A percentile compares a stretch with the other conserved stretches of the same genome.
These are phyloP conservation scores for Scolopax bukidnonensis DNA, from an alignment of 2,797 vertebrate genomes.

Conservation along the genomic window DNA sequence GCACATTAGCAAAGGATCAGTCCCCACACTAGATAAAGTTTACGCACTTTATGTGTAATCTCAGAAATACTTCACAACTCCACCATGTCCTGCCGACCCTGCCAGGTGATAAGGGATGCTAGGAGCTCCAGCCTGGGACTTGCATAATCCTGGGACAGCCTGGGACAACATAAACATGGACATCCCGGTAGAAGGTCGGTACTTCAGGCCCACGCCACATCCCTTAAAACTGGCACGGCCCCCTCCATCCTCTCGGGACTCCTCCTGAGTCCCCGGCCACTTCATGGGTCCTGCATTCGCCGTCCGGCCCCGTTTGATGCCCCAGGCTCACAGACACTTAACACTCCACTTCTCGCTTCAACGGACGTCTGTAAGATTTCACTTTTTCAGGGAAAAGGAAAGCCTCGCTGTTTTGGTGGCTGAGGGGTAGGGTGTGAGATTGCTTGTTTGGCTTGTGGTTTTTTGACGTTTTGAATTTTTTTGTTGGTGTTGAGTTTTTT, in stretches of 20 bases:
- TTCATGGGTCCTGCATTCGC: neutral
- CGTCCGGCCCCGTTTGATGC: fast-evolving
- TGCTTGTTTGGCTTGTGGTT: neutral
- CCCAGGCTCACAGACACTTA: constrained; percentile 70
- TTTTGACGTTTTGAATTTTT: too few species aligned
- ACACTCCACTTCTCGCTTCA: constrained; percentile 82
- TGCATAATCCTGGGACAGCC: too few species aligned
- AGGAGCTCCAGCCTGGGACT: neutral
- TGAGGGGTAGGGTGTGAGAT: fast-evolving
- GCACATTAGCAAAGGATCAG: neutral
- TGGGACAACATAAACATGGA: too few species aligned
- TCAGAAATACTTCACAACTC: neutral
- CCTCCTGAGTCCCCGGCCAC: neutral
- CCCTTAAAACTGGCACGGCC: fast-evolving
- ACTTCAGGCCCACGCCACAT: too few species aligned
- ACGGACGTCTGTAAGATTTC: neutral
- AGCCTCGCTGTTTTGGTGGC: constrained; percentile 65
- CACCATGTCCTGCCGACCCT: too few species aligned
- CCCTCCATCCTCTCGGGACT: neutral
- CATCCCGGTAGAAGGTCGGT: neutral
- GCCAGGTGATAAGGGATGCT: too few species aligned
- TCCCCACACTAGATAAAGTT: neutral
- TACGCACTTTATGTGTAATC: too few species aligned
- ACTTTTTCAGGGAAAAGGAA: constrained; percentile 68
- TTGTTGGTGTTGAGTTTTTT: neutral